A percentile compares a stretch with the other conserved stretches of the same genome.
Conservation (phyloP, 2,888 invertebrate genomes). For the Rhagium mordax region DNA sequence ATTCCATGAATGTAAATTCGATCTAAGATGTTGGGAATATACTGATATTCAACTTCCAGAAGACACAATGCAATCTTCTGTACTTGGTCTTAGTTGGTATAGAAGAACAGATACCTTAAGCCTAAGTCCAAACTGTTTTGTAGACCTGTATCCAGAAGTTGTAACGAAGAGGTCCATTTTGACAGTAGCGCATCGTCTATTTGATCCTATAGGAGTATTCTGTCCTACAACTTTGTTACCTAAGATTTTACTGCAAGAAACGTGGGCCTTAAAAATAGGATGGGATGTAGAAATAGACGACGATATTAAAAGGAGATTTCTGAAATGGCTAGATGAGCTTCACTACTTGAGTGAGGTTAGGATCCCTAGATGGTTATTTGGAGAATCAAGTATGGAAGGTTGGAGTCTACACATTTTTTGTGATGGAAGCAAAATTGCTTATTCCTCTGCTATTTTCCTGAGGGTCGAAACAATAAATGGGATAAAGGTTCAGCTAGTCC, state of each 20-base stretch:
- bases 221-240: neutral
- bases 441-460: conserved; percentile 5
- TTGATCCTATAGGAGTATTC: conserved; percentile 16
- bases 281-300: conserved; percentile 16
- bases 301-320: neutral
- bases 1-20: neutral
- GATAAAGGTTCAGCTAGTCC: conserved; percentile 11
- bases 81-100: conserved; percentile 8
- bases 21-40: conserved; percentile 28
- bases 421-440: neutral
- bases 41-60: neutral
- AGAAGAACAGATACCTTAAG: conserved; percentile 1
- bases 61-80: neutral
- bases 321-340: neutral
- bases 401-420: conserved; percentile 17
- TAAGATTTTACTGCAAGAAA: neutral
- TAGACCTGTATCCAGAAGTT: neutral
- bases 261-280: neutral
- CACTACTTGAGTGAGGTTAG: neutral
- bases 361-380: neutral
- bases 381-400: neutral
- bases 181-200: neutral
- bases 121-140: conserved; percentile 7
- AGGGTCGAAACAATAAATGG: neutral
- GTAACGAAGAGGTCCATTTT: conserved; percentile 13